These are phyloP conservation scores for Sciurus vulgaris DNA, from an alignment of 2,797 vertebrate species.

Conservation along the genomic window DNA sequence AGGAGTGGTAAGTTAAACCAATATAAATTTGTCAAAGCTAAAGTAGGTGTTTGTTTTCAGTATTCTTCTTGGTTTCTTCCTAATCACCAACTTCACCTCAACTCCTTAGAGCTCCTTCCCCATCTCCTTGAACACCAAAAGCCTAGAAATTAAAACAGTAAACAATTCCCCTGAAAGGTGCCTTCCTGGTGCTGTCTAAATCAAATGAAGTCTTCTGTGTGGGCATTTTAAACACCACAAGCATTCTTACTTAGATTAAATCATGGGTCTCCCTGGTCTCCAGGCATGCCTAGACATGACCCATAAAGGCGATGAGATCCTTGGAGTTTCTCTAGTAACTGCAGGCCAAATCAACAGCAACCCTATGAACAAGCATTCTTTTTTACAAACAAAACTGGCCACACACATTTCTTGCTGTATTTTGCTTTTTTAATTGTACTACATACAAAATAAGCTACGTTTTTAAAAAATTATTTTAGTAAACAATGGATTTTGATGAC, in stretches of 20 bases:
- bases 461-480: constrained; percentile 53
- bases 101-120: not conserved
- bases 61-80: constrained; percentile 40
- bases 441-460: constrained; percentile 2
- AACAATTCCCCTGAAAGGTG: constrained; percentile 61
- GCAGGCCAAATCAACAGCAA: constrained; percentile 80
- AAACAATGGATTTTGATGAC: constrained; percentile 9
- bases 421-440: constrained; percentile 18
- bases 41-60: constrained; percentile 24
- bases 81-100: constrained; percentile 2
- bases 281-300: constrained; percentile 90
- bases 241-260: constrained; percentile 90
- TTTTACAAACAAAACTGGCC: not conserved
- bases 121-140: constrained; percentile 50
- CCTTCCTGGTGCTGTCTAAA: constrained; percentile 74
- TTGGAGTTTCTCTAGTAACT: constrained; percentile 90
- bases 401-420: constrained; percentile 38
- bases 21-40: constrained; percentile 32
- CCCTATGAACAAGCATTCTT: constrained; percentile 78
- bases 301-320: constrained; percentile 66
- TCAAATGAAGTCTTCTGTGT: constrained; percentile 75
- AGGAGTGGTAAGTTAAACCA: constrained; percentile 50
- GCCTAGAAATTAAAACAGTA: constrained; percentile 69
- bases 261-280: constrained; percentile 85
- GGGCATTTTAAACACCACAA: constrained; percentile 75